Percentiles rank a stretch among this genome's conserved stretches.
These are phyloP conservation scores for Spondyliosoma cantharus DNA, from an alignment of 2,797 vertebrate species.

Conservation along the genomic window DNA sequence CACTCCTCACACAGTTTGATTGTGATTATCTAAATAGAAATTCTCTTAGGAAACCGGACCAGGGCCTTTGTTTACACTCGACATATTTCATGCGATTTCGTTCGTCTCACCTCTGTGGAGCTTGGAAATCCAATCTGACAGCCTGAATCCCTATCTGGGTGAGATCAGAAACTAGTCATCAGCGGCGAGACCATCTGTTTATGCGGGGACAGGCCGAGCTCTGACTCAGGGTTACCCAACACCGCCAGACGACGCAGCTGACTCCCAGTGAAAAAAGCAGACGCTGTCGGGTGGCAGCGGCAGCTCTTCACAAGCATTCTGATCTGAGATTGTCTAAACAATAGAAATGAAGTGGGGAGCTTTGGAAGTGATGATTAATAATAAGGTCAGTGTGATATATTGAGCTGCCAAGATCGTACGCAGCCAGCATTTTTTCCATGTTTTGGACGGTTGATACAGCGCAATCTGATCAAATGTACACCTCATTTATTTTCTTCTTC, in stretches of 20 bases:
- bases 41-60: constrained; percentile 63
- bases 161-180: constrained; percentile 76
- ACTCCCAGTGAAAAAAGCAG: constrained; percentile 49
- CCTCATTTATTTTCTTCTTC: background rate
- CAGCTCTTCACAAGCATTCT: constrained; percentile 18
- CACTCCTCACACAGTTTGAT: constrained; percentile 49
- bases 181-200: constrained; percentile 79
- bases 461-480: background rate
- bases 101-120: constrained; percentile 56
- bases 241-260: constrained; percentile 60
- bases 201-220: constrained; percentile 72
- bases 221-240: constrained; percentile 77
- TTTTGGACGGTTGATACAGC: background rate
- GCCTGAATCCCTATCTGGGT: constrained; percentile 70
- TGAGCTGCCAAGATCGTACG: constrained; percentile 11
- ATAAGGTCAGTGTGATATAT: background rate
- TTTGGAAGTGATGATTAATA: constrained; percentile 16
- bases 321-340: constrained; percentile 55
- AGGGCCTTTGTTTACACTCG: constrained; percentile 63
- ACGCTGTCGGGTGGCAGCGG: constrained; percentile 31
- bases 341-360: constrained; percentile 10
- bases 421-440: constrained; percentile 7
- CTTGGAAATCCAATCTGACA: constrained; percentile 70
- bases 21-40: constrained; percentile 66
- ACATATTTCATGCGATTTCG: constrained; percentile 66